Conservation (phyloP, 2,888 invertebrate species). For the Tridacna gigas region DNA sequence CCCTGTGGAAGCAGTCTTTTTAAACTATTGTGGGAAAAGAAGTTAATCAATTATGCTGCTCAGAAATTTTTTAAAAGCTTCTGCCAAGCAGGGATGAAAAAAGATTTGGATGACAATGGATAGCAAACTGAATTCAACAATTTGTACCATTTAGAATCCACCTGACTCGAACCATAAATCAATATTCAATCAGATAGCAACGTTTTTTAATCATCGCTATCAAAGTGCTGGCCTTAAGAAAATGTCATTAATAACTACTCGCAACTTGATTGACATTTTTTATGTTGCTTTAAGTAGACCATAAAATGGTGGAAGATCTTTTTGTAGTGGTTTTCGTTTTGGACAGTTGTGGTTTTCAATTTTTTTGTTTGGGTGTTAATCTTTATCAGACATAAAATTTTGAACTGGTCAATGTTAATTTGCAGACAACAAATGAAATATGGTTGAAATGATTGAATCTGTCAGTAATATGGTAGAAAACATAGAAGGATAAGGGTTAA, state of each 20-base stretch:
- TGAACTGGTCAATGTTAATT: too few relatives aligned
- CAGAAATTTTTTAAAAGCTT: too few relatives aligned
- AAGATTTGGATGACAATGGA: too few relatives aligned
- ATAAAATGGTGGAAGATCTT: background rate
- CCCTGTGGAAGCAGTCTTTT: too few relatives aligned
- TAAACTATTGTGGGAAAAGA: too few relatives aligned
- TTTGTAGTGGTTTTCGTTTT: background rate
- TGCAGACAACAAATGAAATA: too few relatives aligned
- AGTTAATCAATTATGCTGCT: too few relatives aligned
- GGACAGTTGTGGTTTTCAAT: background rate
- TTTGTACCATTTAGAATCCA: background rate
- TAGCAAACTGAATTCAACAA: too few relatives aligned
- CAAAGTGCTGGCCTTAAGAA: background rate
- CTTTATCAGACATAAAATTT: too few relatives aligned
- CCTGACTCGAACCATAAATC: background rate
- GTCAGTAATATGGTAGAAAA: background rate
- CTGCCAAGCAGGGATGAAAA: too few relatives aligned
- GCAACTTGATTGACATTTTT: background rate
- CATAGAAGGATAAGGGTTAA: background rate
- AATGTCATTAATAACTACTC: constrained; percentile 9
- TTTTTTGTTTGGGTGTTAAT: too few relatives aligned
- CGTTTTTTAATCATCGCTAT: constrained; percentile 13
- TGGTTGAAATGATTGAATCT: too few relatives aligned
- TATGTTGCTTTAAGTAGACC: background rate
- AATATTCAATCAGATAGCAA: constrained; percentile 21